These are phyloP conservation scores for Fukomys damarensis DNA, from an alignment of 2,113 vertebrate species.

Conservation along the genomic window DNA sequence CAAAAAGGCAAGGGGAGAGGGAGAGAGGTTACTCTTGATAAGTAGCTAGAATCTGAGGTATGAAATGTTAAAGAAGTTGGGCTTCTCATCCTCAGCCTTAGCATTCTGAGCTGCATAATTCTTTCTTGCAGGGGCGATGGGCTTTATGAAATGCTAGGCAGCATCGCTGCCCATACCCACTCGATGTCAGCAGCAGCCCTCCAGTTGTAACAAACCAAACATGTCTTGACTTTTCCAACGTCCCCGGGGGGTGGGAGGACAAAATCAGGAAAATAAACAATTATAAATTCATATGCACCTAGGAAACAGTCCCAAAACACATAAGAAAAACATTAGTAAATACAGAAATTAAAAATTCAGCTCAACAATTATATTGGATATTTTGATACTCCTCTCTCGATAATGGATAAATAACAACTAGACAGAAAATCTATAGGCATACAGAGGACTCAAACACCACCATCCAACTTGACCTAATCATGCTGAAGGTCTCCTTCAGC, in stretches of 20 bases:
- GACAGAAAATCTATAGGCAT: neutral
- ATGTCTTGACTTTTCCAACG: neutral
- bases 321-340: neutral
- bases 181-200: neutral
- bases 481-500: neutral
- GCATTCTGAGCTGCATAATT: neutral
- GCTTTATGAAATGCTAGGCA: neutral
- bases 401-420: neutral
- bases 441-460: neutral
- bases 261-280: neutral
- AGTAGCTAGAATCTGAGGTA: neutral
- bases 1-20: neutral
- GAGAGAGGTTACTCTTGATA: conserved; percentile 7
- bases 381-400: neutral
- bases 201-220: neutral
- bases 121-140: neutral
- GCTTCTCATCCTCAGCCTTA: neutral
- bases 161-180: neutral
- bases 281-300: neutral
- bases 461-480: neutral
- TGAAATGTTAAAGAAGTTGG: neutral
- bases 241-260: neutral
- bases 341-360: neutral
- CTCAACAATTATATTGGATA: neutral
- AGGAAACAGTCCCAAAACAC: neutral